Conservation (phyloP, 2,888 invertebrate species). For the Pharmacophagus antenor region DNA sequence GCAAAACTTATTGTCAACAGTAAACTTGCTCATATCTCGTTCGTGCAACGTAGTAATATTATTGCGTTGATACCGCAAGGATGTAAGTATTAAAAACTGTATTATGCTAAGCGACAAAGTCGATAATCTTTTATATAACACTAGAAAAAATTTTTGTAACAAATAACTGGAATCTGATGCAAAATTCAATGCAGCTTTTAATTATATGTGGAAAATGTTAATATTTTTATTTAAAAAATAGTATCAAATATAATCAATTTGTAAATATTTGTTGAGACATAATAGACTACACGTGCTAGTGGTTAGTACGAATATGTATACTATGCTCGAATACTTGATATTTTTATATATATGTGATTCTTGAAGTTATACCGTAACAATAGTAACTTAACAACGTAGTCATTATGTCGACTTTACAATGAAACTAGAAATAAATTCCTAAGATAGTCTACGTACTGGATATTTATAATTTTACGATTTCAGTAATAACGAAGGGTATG, state of each 20-base stretch:
- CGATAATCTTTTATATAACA: neutral
- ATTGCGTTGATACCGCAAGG: constrained; percentile 19
- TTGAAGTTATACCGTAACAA: too few relatives aligned
- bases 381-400: neutral
- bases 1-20: constrained; percentile 17
- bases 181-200: too few relatives aligned
- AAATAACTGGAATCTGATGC: too few relatives aligned
- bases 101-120: too few relatives aligned
- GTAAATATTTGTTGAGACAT: neutral
- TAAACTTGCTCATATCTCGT: constrained; percentile 14
- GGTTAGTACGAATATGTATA: neutral
- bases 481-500: constrained; percentile 84
- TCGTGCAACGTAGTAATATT: constrained; percentile 28
- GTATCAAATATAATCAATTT: too few relatives aligned
- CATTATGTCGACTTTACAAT: neutral
- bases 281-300: neutral
- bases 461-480: constrained; percentile 27
- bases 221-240: too few relatives aligned
- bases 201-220: too few relatives aligned
- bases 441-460: neutral
- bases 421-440: neutral
- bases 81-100: constrained; percentile 15
- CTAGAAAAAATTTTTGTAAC: too few relatives aligned
- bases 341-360: too few relatives aligned
- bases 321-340: too few relatives aligned